Percentiles rank a stretch among this genome's conserved stretches.
phyloP scores from a whole-genome alignment of 2,113 vertebrate species.

The Amblyopsis rosae region DNA sequence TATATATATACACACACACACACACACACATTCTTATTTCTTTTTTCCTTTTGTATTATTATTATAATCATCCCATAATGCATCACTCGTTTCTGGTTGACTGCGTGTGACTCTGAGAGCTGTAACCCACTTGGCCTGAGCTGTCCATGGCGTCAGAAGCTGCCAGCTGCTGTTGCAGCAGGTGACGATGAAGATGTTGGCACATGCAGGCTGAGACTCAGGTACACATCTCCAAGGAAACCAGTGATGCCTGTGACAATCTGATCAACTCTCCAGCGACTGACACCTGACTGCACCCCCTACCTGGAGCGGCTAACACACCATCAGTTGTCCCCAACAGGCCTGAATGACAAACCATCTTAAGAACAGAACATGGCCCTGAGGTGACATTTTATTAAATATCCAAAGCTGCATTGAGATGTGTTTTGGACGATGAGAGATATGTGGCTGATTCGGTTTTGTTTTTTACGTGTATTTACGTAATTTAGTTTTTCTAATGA shows the following conservation, averaged over 20 bases:
- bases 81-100: not conserved
- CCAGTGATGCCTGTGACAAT: conserved; percentile 59
- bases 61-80: conserved; percentile 23
- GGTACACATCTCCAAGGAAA: conserved; percentile 64
- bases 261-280: conserved; percentile 64
- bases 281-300: conserved; percentile 63
- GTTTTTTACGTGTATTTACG: no score
- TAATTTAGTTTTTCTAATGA: no score
- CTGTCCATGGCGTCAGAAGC: conserved; percentile 31
- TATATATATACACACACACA: no score
- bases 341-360: conserved; percentile 23
- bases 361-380: not conserved
- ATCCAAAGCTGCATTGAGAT: not conserved
- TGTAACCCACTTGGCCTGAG: conserved; percentile 62
- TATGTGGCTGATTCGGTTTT: not conserved
- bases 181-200: conserved; percentile 73
- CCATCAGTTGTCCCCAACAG: conserved; percentile 29
- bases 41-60: no score
- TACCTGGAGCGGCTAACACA: conserved; percentile 35
- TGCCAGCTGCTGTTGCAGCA: conserved; percentile 56
- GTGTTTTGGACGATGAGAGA: not conserved
- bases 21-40: no score
- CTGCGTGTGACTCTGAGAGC: conserved; percentile 18
- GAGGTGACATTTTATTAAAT: conserved; percentile 1
- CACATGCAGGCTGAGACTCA: conserved; percentile 61